Percentiles rank a stretch among this genome's conserved stretches.
phyloP scores from a whole-genome alignment of 2,113 vertebrate genomes.

The Psephotus haematonotus region DNA sequence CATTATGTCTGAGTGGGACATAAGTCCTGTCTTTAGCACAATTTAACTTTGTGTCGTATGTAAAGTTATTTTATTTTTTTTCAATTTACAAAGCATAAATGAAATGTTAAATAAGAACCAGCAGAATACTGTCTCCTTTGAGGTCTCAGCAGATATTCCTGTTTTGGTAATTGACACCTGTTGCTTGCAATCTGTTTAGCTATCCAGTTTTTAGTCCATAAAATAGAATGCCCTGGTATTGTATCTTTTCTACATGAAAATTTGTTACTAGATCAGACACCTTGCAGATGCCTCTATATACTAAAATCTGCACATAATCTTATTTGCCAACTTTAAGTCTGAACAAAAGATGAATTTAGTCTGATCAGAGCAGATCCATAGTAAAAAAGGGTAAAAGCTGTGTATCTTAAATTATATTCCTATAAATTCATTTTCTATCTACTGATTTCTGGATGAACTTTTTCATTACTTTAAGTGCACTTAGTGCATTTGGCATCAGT shows the following conservation, averaged over 20 bases:
- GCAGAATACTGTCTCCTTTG: neutral
- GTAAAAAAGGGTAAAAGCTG: neutral
- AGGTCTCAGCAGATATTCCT: neutral
- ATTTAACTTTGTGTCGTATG: neutral
- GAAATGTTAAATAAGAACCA: neutral
- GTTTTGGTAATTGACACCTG: neutral
- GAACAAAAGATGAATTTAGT: neutral
- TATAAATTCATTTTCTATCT: neutral
- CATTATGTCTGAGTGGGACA: neutral
- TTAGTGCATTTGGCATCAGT: constrained; percentile 8
- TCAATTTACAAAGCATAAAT: neutral
- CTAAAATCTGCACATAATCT: neutral
- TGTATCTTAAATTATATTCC: neutral
- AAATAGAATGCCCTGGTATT: neutral
- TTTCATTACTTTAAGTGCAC: constrained; percentile 52
- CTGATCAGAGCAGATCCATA: neutral
- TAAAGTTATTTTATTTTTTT: neutral
- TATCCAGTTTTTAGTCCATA: neutral
- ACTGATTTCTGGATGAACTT: constrained; percentile 10
- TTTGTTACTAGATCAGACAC: neutral
- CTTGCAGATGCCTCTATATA: neutral
- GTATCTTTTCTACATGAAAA: neutral
- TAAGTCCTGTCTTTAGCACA: neutral
- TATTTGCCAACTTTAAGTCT: neutral
- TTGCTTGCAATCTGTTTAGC: neutral